phyloP scores from a whole-genome alignment of 64 coral and sea anemone genomes.

The Actinia tenebrosa region DNA sequence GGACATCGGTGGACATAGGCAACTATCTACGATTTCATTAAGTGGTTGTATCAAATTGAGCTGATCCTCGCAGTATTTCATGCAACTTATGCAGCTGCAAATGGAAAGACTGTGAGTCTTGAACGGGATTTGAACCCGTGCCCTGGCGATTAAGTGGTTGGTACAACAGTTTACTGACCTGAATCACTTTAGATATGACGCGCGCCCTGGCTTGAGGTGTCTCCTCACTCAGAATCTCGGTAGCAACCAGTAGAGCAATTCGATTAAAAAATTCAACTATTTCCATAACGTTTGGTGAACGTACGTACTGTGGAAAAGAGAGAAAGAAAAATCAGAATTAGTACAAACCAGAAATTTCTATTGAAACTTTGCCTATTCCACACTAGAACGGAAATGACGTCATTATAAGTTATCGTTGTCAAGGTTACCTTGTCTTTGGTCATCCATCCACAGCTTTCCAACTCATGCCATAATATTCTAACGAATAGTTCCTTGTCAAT shows the following conservation, averaged over 20 bases:
- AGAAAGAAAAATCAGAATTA: background rate
- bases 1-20: too few species aligned
- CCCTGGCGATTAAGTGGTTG: too few species aligned
- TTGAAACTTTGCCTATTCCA: too few species aligned
- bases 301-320: conserved; percentile 48
- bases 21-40: too few species aligned
- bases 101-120: too few species aligned
- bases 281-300: conserved; percentile 84
- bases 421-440: conserved; percentile 88
- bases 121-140: too few species aligned
- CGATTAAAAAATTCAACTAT: conserved; percentile 97
- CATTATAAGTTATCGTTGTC: too few species aligned
- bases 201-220: conserved; percentile 29
- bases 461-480: conserved; percentile 81
- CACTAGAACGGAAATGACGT: too few species aligned
- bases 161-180: conserved; percentile 30
- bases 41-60: too few species aligned
- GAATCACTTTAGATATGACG: conserved; percentile 78
- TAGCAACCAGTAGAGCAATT: conserved; percentile 68
- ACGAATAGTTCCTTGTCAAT: conserved; percentile 96
- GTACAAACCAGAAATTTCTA: too few species aligned
- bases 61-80: too few species aligned
- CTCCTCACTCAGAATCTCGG: conserved; percentile 70
- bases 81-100: too few species aligned
- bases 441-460: conserved; percentile 95